Base-by-base conservation (phyloP, 2,888 invertebrate genomes). In the Anodontia alba region DNA sequence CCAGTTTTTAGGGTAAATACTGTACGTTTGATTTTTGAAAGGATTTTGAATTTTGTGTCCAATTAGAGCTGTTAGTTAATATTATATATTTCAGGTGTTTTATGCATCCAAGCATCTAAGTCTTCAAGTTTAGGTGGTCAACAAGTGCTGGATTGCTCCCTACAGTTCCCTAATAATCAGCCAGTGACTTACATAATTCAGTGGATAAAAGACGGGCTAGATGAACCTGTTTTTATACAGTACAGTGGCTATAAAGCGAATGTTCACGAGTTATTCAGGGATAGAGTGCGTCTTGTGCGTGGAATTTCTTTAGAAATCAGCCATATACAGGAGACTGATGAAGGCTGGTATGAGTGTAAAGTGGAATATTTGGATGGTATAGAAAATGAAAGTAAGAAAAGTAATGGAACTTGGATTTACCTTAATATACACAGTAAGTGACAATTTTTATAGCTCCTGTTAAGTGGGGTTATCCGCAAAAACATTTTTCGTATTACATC, bases 161-260 rank as follows among this genome's bases (percentile, higher is more conserved):
- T 99, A 95, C 98, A 98, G 96, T 88, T 81, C 69, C 98, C 98
- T 96, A 97, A 98, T 95, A 97, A 98, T 96, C 97, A 97, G 95
- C 97, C 98, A 95, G 98, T 98, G 96, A 98, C 98, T 95, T 98
- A 98, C 96, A 98, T 99, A 96, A 97, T 99, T 95, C 98, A 98
- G 96, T 99, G 99, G 99, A 98, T 98, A 97, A 99, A 98, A 97
- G 98, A 98, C 97, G 98, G 98, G 95, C 97, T 98, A 96, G 98
- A 98, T 96, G 97, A 98, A 95, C 98, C 98, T 92, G 98, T 99
- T 95, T 98, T 98, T 96, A 98, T 98, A 95, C 98, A 98, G 97
- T 99, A 98, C 96, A 98, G 98, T 96, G 98, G 98, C 95, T 99
- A 99, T 96, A 98, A 98, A 91, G 98, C 98, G 89, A 99, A 98